Evolutionary conservation across 2,113 vertebrate species (phyloP).

Genomic region (Picathartes gymnocephalus): DNA sequence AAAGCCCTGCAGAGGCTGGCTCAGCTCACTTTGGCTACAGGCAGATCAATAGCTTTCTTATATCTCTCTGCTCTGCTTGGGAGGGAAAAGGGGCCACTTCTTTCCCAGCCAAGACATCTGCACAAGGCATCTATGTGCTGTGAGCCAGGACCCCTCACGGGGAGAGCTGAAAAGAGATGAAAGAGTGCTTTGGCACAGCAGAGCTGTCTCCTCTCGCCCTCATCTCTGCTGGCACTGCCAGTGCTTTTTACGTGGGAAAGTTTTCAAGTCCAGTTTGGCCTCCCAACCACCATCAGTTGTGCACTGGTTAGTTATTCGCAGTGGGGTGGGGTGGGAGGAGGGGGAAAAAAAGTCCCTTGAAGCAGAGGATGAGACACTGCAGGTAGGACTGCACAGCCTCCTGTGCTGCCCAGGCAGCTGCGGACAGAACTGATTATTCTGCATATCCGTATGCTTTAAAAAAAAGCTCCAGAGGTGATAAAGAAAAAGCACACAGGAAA

Average conservation of each 20-base stretch:
- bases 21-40: conserved; percentile 1
- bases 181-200: conserved; percentile 36
- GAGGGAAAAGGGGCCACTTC: conserved; percentile 48
- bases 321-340: not conserved
- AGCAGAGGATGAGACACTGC: not conserved
- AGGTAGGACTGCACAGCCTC: not conserved
- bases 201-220: not conserved
- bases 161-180: conserved; percentile 53
- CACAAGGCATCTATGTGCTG: conserved; percentile 55
- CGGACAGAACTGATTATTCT: not conserved
- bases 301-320: not conserved
- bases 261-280: conserved; percentile 23
- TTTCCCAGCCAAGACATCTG: conserved; percentile 64
- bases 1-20: conserved; percentile 13
- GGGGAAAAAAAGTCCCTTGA: accelerated
- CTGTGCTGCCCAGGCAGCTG: not conserved
- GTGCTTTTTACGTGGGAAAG: not conserved
- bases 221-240: conserved; percentile 54
- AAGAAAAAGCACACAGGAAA: not conserved
- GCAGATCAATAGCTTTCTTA: conserved; percentile 55
- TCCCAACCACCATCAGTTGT: not conserved
- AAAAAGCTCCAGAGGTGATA: not conserved
- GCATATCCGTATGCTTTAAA: not conserved
- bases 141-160: conserved; percentile 57
- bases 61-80: not conserved